Conservation (phyloP, 1,140 invertebrate species). For the Drosophila equinoxialis region DNA sequence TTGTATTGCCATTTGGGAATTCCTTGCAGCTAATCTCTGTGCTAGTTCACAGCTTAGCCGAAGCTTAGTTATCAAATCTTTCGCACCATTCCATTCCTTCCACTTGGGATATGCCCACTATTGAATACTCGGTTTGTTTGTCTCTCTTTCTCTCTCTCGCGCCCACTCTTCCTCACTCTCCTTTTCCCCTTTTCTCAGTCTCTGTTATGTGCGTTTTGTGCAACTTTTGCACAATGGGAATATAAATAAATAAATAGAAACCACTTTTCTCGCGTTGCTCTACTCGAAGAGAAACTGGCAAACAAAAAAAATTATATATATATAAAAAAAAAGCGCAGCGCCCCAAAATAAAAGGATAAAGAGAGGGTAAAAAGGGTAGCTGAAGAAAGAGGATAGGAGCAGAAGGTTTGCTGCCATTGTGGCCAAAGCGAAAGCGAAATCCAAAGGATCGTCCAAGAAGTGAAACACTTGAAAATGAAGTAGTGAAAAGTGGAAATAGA, state of each 20-base stretch:
- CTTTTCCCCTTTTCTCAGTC: neutral
- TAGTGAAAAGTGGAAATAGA: conserved; percentile 11
- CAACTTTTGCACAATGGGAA: conserved; percentile 56
- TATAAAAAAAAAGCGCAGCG: neutral
- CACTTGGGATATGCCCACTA: neutral
- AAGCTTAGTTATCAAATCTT: conserved; percentile 51
- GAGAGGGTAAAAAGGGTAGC: too few species aligned
- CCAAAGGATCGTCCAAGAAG: conserved; percentile 25
- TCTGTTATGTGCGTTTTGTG: conserved; percentile 18
- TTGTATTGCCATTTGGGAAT: conserved; percentile 11
- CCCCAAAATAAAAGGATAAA: conserved; percentile 21
- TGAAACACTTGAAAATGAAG: conserved; percentile 48
- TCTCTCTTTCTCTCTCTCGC: neutral
- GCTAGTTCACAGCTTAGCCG: conserved; percentile 45
- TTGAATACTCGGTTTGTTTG: neutral
- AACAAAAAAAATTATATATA: conserved; percentile 32
- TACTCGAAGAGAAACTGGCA: conserved; percentile 41
- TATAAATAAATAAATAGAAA: conserved; percentile 79
- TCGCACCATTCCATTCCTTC: conserved; percentile 23
- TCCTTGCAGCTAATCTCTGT: conserved; percentile 27
- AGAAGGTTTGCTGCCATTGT: conserved; percentile 23
- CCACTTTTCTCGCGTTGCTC: conserved; percentile 65
- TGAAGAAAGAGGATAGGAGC: too few species aligned
- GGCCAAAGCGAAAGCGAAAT: conserved; percentile 46
- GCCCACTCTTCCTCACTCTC: neutral